Conservation (phyloP, 53 echinoderm and acorn worm species). For the Echinometra lucunter region DNA sequence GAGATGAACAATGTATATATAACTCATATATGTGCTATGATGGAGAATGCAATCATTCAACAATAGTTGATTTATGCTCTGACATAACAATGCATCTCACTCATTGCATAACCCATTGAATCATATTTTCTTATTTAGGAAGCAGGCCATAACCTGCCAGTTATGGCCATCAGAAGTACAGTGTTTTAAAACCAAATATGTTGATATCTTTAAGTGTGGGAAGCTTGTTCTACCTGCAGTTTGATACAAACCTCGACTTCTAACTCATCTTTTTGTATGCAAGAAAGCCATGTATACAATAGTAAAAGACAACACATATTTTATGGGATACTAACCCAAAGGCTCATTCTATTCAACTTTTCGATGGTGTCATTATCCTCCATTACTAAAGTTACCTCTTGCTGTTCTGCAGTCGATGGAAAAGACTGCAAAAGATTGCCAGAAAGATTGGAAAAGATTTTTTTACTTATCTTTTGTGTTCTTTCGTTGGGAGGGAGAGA, state of each 20-base stretch:
- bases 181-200: no score
- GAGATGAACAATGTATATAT: no score
- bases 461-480: slow-evolving; percentile 21
- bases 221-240: not conserved
- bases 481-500: not conserved
- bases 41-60: no score
- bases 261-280: not conserved
- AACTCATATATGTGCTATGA: no score
- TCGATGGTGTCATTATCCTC: slow-evolving; percentile 33
- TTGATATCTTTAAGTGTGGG: not conserved
- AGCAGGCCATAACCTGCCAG: no score
- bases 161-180: no score
- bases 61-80: no score
- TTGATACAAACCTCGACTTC: not conserved
- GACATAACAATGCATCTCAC: no score
- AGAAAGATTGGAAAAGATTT: no score
- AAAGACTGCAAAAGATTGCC: no score
- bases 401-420: slow-evolving; percentile 51
- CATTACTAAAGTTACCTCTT: slow-evolving; percentile 1
- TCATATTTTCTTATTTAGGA: no score
- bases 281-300: not conserved
- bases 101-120: no score
- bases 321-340: slow-evolving; percentile 4
- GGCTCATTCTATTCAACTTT: not conserved
- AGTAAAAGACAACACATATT: slow-evolving; percentile 3